phyloP scores from a whole-genome alignment of 1,140 invertebrate genomes.

The Stegodyphus dumicola region DNA sequence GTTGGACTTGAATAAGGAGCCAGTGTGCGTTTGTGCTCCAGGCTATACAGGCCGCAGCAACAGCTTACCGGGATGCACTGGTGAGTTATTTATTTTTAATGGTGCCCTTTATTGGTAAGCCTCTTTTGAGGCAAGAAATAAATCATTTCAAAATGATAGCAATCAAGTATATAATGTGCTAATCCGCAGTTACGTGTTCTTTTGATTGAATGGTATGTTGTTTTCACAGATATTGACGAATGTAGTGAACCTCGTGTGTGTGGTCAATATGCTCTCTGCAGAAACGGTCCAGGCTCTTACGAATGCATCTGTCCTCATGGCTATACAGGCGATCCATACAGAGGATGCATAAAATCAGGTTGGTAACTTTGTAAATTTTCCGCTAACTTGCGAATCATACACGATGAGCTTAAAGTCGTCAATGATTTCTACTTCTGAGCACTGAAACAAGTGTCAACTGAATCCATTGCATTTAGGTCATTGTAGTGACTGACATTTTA shows the following conservation, averaged over 20 bases:
- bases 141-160: too few relatives aligned
- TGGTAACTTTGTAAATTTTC: background rate
- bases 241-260: constrained; percentile 77
- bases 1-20: constrained; percentile 79
- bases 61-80: constrained; percentile 78
- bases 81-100: constrained; percentile 53
- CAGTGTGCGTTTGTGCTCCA: constrained; percentile 83
- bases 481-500: too few relatives aligned
- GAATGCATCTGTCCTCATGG: constrained; percentile 83
- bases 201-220: too few relatives aligned
- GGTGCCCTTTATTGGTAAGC: background rate
- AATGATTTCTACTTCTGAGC: too few relatives aligned
- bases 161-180: too few relatives aligned
- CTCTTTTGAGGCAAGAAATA: background rate
- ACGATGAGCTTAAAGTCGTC: background rate
- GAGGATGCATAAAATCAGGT: constrained; percentile 75
- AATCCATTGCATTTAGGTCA: too few relatives aligned
- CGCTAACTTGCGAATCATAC: constrained; percentile 18
- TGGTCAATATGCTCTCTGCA: constrained; percentile 83
- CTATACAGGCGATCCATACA: constrained; percentile 75
- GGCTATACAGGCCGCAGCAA: constrained; percentile 79
- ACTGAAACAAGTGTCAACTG: too few relatives aligned
- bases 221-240: constrained; percentile 80
- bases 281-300: constrained; percentile 86
- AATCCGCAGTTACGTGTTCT: too few relatives aligned